A percentile compares a stretch with the other conserved stretches of the same genome.
These are phyloP conservation scores for Opisthocomus hoazin DNA, from an alignment of 2,113 vertebrate genomes.

Conservation along the genomic window DNA sequence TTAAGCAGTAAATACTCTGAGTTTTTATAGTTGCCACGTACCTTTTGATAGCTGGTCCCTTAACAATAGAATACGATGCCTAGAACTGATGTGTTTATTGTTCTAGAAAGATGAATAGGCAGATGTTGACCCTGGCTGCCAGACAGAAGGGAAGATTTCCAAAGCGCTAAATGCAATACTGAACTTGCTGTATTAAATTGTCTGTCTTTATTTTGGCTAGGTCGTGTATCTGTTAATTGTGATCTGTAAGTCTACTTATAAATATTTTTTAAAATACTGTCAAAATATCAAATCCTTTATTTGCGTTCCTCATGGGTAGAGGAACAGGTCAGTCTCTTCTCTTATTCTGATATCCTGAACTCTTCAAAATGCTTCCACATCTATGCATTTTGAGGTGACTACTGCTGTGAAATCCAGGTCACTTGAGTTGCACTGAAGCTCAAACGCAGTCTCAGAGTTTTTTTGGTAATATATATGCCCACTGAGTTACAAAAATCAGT, in stretches of 20 bases:
- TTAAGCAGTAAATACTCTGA: conserved; percentile 14
- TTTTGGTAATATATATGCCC: background rate
- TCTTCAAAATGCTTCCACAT: background rate
- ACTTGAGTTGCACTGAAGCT: background rate
- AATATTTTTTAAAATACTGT: background rate
- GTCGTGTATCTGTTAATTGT: background rate
- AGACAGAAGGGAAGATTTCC: background rate
- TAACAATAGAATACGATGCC: background rate
- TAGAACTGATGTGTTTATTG: background rate
- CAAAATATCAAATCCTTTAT: background rate
- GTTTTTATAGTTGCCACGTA: conserved; percentile 21
- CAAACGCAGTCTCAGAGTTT: background rate
- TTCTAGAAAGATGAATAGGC: conserved; percentile 5
- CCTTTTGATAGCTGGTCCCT: background rate
- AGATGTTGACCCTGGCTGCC: background rate
- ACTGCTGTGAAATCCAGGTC: background rate
- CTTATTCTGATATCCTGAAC: background rate
- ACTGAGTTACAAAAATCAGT: background rate
- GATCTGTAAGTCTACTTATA: background rate
- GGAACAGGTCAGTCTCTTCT: background rate
- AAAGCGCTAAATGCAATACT: background rate
- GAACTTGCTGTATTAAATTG: background rate
- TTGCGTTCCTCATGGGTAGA: background rate
- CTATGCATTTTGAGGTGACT: background rate
- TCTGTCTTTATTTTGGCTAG: background rate